phyloP scores from a whole-genome alignment of 2,888 invertebrate species.

The Balanococcus diminutus region DNA sequence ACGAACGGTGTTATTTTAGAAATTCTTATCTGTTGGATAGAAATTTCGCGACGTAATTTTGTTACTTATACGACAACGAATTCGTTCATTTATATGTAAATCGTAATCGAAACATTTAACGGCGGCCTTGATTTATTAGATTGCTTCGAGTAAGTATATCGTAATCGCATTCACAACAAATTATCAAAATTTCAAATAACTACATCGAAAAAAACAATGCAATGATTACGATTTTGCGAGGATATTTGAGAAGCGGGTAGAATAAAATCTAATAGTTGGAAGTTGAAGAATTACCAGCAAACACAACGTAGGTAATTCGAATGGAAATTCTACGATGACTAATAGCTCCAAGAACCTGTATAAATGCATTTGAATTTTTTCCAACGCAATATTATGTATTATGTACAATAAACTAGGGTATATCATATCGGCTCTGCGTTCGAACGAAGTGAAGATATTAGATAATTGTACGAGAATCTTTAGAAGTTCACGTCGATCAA shows the following conservation, averaged over 20 bases:
- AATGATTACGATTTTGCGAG: too few relatives aligned
- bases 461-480: too few relatives aligned
- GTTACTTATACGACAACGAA: not conserved
- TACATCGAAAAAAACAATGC: not conserved
- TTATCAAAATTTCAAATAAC: not conserved
- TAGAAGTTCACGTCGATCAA: too few relatives aligned
- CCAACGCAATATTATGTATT: too few relatives aligned
- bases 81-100: not conserved
- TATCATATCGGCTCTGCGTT: too few relatives aligned
- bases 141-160: not conserved
- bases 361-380: too few relatives aligned
- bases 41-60: not conserved
- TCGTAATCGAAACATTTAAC: not conserved
- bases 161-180: not conserved
- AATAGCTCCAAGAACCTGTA: too few relatives aligned
- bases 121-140: not conserved
- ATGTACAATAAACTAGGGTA: too few relatives aligned
- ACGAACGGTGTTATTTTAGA: not conserved
- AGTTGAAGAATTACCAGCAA: too few relatives aligned
- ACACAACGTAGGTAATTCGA: not conserved
- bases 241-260: not conserved
- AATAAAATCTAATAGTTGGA: not conserved
- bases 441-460: too few relatives aligned
- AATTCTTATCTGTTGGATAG: not conserved
- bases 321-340: too few relatives aligned